phyloP scores from a whole-genome alignment of 53 echinoderm and acorn worm genomes.

The Zoroaster sp. region DNA sequence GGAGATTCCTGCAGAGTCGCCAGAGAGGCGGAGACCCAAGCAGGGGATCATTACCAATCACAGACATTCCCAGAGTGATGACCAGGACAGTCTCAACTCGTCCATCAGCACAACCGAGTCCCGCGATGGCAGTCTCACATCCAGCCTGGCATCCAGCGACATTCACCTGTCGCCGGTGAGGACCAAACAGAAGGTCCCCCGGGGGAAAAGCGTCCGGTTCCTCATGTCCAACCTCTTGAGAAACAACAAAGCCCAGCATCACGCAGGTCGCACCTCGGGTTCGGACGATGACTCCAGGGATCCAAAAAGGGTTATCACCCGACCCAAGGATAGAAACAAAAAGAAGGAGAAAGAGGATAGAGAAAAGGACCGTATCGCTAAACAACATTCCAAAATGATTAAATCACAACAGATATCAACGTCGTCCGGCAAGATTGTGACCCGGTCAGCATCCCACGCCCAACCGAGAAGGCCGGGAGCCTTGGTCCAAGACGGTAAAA shows the following conservation, averaged over 20 bases:
- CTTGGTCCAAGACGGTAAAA: not conserved
- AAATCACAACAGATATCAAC: not conserved
- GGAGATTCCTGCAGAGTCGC: not conserved
- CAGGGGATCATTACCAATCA: not conserved
- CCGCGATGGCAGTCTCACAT: conserved; percentile 56
- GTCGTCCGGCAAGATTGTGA: not conserved
- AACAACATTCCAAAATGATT: not conserved
- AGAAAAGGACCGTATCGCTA: not conserved
- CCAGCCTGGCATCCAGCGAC: conserved; percentile 50
- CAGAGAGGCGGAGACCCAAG: not conserved
- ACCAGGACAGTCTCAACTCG: conserved; percentile 58
- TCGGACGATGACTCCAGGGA: conserved; percentile 58
- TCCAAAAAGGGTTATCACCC: not conserved
- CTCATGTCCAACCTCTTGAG: conserved; percentile 68
- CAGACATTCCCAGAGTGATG: conserved; percentile 19
- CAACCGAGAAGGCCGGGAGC: not conserved
- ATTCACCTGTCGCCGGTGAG: conserved; percentile 21
- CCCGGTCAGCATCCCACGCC: not conserved
- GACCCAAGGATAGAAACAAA: conserved; percentile 49
- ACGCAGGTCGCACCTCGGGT: conserved; percentile 13
- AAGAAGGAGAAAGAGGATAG: conserved; percentile 52
- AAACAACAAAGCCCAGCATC: conserved; percentile 41
- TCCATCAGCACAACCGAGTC: conserved; percentile 71
- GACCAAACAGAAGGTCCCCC: conserved; percentile 47
- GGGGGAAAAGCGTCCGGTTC: conserved; percentile 66